Evolutionary conservation across 1,140 invertebrate genomes (phyloP), one percentile per base, ranked within the genome.

Genomic region (Pteromalus puparum): DNA sequence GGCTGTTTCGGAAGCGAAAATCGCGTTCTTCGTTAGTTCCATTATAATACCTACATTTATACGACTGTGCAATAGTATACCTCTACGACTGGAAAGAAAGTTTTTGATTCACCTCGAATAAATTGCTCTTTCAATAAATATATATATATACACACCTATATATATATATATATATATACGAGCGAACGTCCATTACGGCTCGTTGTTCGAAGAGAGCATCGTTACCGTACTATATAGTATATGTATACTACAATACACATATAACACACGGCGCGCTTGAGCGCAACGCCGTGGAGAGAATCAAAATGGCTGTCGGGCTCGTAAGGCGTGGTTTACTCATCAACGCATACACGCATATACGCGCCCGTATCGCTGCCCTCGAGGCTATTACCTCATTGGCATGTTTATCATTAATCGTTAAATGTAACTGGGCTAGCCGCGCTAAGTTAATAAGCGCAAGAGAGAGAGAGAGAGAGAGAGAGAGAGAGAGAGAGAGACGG

Each of bases 281-380:
- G 83, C 28, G 46, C 38, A 42, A 34, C 73, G n/a, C 53, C 3
- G 21, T 21, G 53, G 53, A 61, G 53, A 61, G 78, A 86, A 82
- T 86, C 85, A 88, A 90, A 85, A 90, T 89, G 88, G 88, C 86
- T 70, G 86, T 72, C 46, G 72, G 21, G 21, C 53, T 21, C 30
- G 80, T 86, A 81, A 89, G 87, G 87, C 85, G 87, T 90, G 88
- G 89, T 90, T 89, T 83, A 81, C 81, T 67, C 53, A 88, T 83
- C 61, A 77, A 28, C 65, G 30, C 30, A 5, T 34, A 34, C 30
- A 34, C 30, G 30, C 30, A 77, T 61, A 42, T 46, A 28, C 48
- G 70, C 34, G 34, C 53, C 76, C 18, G 61, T 77, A 82, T 83
- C n/a, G n/a, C n/a, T n/a, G n/a, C n/a, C n/a, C 74, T 70, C 65